A percentile compares a stretch with the other conserved stretches of the same genome.
These are phyloP conservation scores for Nomada hirtipes DNA, from an alignment of 2,888 invertebrate species.

Conservation along the genomic window DNA sequence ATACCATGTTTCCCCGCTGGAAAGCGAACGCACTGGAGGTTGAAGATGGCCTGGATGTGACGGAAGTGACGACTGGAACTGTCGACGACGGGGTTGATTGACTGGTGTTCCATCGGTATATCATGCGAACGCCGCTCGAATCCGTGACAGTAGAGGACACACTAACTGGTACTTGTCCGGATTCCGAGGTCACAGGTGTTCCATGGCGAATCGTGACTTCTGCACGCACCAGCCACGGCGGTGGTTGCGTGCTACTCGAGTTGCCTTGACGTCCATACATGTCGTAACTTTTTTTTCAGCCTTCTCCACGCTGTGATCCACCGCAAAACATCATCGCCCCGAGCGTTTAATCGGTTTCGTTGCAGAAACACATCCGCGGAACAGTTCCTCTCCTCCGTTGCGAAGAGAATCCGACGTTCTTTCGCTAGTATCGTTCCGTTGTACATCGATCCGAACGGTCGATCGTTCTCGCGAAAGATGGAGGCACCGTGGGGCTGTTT, in stretches of 20 bases:
- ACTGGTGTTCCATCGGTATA: slow-evolving; percentile 84
- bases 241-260: slow-evolving; percentile 70
- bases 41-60: slow-evolving; percentile 34
- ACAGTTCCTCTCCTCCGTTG: slow-evolving; percentile 19
- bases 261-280: slow-evolving; percentile 69
- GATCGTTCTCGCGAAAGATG: slow-evolving; percentile 32
- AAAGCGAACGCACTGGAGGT: slow-evolving; percentile 81
- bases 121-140: slow-evolving; percentile 85
- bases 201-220: slow-evolving; percentile 88
- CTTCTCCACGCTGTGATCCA: slow-evolving; percentile 66
- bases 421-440: slow-evolving; percentile 35
- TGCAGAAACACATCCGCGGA: slow-evolving; percentile 32
- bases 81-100: slow-evolving; percentile 52
- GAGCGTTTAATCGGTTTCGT: slow-evolving; percentile 44
- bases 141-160: slow-evolving; percentile 80
- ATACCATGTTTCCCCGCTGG: slow-evolving; percentile 85
- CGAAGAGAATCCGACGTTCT: slow-evolving; percentile 49
- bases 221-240: slow-evolving; percentile 89
- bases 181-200: slow-evolving; percentile 80
- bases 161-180: slow-evolving; percentile 76
- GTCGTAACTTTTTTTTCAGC: slow-evolving; percentile 46
- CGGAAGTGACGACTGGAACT: slow-evolving; percentile 20
- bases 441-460: slow-evolving; percentile 60
- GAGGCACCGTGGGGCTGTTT: neutral
- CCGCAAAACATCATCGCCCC: slow-evolving; percentile 61